Evolutionary conservation across 2,888 invertebrate species (phyloP).

Genomic region (Carterocephalus palaemon): DNA sequence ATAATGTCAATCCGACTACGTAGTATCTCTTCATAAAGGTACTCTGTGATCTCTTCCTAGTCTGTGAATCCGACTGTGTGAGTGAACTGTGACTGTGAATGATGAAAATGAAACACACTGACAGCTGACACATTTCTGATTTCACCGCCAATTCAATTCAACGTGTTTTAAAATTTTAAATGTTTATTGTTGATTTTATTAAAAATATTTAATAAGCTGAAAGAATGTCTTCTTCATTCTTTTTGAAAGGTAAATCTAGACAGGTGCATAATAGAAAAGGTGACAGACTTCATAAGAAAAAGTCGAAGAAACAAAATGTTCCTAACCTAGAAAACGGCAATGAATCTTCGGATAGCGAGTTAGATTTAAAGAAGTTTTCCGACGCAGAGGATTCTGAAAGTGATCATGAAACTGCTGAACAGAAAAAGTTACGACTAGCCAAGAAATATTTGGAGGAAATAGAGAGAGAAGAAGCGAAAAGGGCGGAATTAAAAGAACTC

Average conservation of each 20-base stretch:
- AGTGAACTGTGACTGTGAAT: too few relatives aligned
- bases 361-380: constrained; percentile 79
- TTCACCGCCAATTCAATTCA: constrained; percentile 27
- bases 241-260: constrained; percentile 79
- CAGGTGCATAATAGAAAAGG: constrained; percentile 76
- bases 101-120: too few relatives aligned
- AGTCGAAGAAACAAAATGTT: constrained; percentile 53
- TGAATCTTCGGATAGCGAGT: constrained; percentile 82
- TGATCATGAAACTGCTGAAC: constrained; percentile 90
- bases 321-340: constrained; percentile 75
- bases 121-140: too few relatives aligned
- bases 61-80: too few relatives aligned
- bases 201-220: constrained; percentile 22
- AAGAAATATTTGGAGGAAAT: constrained; percentile 94
- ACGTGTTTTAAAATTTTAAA: constrained; percentile 24
- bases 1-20: too few relatives aligned
- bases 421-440: constrained; percentile 92
- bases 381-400: constrained; percentile 76
- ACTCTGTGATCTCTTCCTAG: too few relatives aligned
- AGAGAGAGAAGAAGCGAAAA: constrained; percentile 86
- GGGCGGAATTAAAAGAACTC: constrained; percentile 81
- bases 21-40: too few relatives aligned
- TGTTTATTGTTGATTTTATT: neutral
- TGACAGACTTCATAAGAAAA: constrained; percentile 61
- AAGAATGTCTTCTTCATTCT: constrained; percentile 79